Evolutionary conservation across 2,888 invertebrate species (phyloP).

Genomic region (Boloria euphrosyne): DNA sequence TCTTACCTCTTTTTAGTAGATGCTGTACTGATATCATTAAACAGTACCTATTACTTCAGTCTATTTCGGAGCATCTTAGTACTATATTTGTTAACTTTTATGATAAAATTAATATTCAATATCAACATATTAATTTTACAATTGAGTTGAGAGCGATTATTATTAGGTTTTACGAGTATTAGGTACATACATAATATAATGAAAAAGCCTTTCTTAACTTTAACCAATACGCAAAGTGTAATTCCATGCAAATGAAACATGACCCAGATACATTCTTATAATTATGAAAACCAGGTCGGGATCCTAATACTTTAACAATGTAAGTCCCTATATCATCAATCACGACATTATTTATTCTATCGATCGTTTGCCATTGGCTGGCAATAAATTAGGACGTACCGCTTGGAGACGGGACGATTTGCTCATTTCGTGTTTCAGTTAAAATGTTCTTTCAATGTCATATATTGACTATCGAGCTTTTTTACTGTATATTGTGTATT

Average conservation of each 20-base stretch:
- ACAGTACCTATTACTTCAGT: background rate
- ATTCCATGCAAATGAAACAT: slow-evolving; percentile 18
- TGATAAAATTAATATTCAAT: no score
- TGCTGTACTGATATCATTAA: background rate
- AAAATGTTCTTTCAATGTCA: slow-evolving; percentile 50
- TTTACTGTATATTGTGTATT: slow-evolving; percentile 24
- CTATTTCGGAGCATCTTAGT: background rate
- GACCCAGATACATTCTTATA: slow-evolving; percentile 35
- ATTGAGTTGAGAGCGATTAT: no score
- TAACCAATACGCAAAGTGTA: background rate
- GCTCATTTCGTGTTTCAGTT: slow-evolving; percentile 43
- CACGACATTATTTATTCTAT: slow-evolving; percentile 75
- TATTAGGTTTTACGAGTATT: no score
- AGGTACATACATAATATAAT: no score
- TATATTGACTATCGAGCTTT: slow-evolving; percentile 43
- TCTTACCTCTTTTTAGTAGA: background rate
- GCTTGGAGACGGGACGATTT: slow-evolving; percentile 57
- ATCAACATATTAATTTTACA: no score
- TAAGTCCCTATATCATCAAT: slow-evolving; percentile 63
- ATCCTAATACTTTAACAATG: slow-evolving; percentile 54
- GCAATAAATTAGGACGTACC: slow-evolving; percentile 61
- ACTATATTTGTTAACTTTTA: background rate
- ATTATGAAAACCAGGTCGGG: slow-evolving; percentile 40
- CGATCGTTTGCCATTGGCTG: slow-evolving; percentile 60
- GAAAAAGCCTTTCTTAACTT: no score